Base-by-base conservation (phyloP, 2,888 invertebrate species). In the Microplitis deprimator region DNA sequence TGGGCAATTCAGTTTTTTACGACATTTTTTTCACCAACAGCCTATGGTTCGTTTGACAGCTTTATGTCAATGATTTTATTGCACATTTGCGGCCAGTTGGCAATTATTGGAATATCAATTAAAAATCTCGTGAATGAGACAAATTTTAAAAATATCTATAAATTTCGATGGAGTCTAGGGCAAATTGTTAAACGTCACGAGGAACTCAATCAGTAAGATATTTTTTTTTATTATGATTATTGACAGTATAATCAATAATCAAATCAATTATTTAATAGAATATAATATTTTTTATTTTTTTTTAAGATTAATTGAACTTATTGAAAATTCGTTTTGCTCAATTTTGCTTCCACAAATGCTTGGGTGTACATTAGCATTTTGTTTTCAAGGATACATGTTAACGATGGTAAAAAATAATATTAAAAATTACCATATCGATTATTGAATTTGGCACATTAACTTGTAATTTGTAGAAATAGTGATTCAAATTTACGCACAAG, bases 21-120 rank as follows among this genome's bases (percentile, higher is more conserved):
- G 0, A 81, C 83, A 0, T 70, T 81, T 2, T 62, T 83, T 8
- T 78, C 80, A 0, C 80, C 82, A 3, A 78, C 82, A 5, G 81
- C 81, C 6, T 87, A 82, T 67, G 79, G 83, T 8, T 79, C 79
- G 5, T 77, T 82, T 20, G 87, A 87, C 17, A 77, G 83, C 1
- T 83, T 83, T 13, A 64, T 85, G 5, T 79, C 80, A 1, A 80
- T 84, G 4, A 50, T 85, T 1, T 81, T 86, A 0, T 65, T 86
- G 6, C 86, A 86, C 41, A 39, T 84, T 16, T 87, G 86, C 65
- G 83, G 83, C 5, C 86, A 86, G 60, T 59, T 86, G 13, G 73
- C 76, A 8, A 77, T 71, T 7, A 62, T 65, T 73, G 74, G 62
- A 39, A 38, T 68, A 41, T 62, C 62, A 4, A 40, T 78, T 5